These are phyloP conservation scores for Coptodon rendalli DNA, from an alignment of 2,113 vertebrate species.

Conservation along the genomic window DNA sequence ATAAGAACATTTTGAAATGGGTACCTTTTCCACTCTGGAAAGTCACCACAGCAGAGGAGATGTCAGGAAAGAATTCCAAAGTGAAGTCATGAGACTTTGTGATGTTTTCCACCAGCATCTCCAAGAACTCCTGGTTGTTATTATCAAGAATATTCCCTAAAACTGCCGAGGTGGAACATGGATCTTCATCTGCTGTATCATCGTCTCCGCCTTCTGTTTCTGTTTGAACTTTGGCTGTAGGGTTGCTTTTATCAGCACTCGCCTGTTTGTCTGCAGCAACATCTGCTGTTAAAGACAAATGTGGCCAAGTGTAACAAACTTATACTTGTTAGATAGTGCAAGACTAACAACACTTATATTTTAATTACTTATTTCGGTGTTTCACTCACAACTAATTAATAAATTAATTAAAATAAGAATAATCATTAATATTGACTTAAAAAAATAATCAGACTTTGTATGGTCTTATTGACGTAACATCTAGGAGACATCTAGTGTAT, in stretches of 20 bases:
- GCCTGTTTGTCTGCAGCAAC: neutral
- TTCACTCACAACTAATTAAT: neutral
- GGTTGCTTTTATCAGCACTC: neutral
- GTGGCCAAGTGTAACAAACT: fast-evolving
- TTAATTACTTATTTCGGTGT: neutral
- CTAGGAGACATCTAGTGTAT: neutral
- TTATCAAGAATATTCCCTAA: slow-evolving; percentile 73
- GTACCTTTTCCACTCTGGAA: slow-evolving; percentile 74
- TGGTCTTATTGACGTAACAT: fast-evolving
- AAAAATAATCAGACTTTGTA: neutral
- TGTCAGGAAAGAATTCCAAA: slow-evolving; percentile 76
- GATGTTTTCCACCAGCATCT: slow-evolving; percentile 80
- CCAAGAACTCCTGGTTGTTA: slow-evolving; percentile 37
- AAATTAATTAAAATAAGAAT: neutral
- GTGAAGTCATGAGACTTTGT: slow-evolving; percentile 54
- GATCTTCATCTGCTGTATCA: neutral
- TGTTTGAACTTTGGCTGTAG: neutral
- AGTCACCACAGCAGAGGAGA: slow-evolving; percentile 69
- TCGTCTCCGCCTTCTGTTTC: neutral
- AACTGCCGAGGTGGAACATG: slow-evolving; percentile 31
- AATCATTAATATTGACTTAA: neutral
- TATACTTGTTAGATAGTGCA: neutral
- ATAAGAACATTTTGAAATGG: fast-evolving
- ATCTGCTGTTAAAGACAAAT: neutral
- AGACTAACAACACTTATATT: neutral